Evolutionary conservation across 2,797 vertebrate genomes (phyloP), one percentile per base, ranked within the genome.

Genomic region (Aphelocoma californica): DNA sequence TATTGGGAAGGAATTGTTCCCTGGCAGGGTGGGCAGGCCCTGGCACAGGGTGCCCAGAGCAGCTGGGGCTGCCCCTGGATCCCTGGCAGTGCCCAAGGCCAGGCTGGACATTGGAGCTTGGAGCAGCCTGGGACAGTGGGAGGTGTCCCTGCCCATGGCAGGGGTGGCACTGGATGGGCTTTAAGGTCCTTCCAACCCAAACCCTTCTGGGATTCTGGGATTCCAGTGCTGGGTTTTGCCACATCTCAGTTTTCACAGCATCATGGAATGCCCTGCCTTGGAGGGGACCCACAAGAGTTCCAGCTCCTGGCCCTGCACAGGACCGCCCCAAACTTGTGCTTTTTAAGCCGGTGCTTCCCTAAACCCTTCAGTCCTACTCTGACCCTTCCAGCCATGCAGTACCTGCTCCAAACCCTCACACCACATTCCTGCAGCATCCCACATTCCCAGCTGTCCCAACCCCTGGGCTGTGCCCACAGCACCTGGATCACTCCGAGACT

Each of bases 121-220:
- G 47, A 77, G 38, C 47, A 61, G 2, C 73, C 64, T 78, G 73
- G 83, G 54, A 20, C 0, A 7, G n/a, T 54, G 47, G 47, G 0
- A 86, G 56, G 19, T 45, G 64, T 29, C 38, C n/a, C 40, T 77
- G 72, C 4, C 48, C 54, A 18, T 17, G n/a, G 47, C 8, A n/a
- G 47, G 38, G 18, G 6, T n/a, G 62, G 12, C 0, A 44, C 5
- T 13, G 12, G 19, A 2, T 29, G 47, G 14, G 3, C 3, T 64
- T 36, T 23, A 1, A 36, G 7, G 4, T 36, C 3, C 18, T 18
- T 42, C 31, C 4, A 1, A 9, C 12, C 18, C 23, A 71, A 48
- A 42, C 29, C 20, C 23, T 31, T 40, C 18, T 7, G 6, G 6
- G 6, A 25, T 38, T 34, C 45, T 34, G 7, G 31, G 25, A 47